Evolutionary conservation across 2,888 invertebrate genomes (phyloP).

Genomic region (Athetis lepigone): DNA sequence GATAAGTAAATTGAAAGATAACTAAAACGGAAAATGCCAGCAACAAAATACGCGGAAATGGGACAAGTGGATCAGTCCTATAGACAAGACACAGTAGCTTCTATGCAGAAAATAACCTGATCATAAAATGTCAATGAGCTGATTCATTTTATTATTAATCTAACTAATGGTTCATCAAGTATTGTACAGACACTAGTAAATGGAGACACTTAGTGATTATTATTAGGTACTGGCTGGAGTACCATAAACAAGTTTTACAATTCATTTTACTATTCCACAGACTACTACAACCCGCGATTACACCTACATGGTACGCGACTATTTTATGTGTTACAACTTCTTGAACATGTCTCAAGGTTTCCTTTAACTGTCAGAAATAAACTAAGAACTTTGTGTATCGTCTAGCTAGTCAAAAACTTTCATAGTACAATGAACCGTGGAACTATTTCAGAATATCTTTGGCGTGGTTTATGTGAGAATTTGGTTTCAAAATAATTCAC

Average conservation of each 20-base stretch:
- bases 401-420: constrained; percentile 15
- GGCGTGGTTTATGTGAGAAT: neutral
- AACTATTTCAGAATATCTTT: neutral
- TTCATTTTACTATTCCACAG: constrained; percentile 25
- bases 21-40: constrained; percentile 32
- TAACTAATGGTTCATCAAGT: constrained; percentile 27
- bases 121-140: constrained; percentile 23
- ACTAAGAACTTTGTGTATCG: neutral
- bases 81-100: constrained; percentile 19
- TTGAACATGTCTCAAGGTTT: constrained; percentile 32
- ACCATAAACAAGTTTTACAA: constrained; percentile 39
- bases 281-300: constrained; percentile 11
- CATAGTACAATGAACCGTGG: neutral
- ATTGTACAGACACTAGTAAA: constrained; percentile 19
- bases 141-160: constrained; percentile 32
- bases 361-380: constrained; percentile 22
- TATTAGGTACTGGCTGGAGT: no score
- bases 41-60: constrained; percentile 7
- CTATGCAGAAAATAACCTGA: constrained; percentile 16
- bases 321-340: constrained; percentile 24
- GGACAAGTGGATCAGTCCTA: constrained; percentile 26
- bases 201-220: constrained; percentile 40
- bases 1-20: constrained; percentile 35
- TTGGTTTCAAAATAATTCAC: neutral
- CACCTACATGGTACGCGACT: constrained; percentile 1